Percentiles rank a stretch among this genome's conserved stretches.
Evolutionary conservation across 1,140 invertebrate genomes (phyloP).

Genomic region (Aphelenchoides avenae): DNA sequence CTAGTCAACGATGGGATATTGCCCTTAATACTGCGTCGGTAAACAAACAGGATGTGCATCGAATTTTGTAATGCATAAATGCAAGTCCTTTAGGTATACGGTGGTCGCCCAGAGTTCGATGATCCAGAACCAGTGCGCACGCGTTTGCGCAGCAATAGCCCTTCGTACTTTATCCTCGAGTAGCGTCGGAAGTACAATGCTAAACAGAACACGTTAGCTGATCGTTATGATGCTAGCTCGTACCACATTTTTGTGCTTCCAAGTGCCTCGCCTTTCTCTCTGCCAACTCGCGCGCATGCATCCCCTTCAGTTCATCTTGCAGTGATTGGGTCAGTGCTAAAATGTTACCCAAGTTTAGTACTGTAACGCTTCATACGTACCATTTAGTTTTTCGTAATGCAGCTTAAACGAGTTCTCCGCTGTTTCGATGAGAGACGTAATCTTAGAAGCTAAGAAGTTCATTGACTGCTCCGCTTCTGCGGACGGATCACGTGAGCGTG

Average conservation of each 20-base stretch:
- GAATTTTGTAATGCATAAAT: no score
- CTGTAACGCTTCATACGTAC: no score
- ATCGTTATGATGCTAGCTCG: conserved; percentile 2
- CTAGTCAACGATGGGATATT: no score
- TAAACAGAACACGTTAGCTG: background rate
- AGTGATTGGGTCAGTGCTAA: conserved; percentile 15
- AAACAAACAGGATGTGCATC: no score
- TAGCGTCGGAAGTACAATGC: conserved; percentile 18
- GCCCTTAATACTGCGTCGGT: no score
- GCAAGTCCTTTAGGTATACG: no score
- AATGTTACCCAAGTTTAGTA: no score
- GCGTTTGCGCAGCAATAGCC: no score
- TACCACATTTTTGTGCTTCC: conserved; percentile 24
- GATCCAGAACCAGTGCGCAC: no score
- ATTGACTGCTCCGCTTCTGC: conserved; percentile 23
- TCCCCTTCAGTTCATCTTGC: conserved; percentile 18
- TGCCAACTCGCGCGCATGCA: conserved; percentile 5
- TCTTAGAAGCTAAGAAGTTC: conserved; percentile 21
- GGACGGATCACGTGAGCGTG: conserved; percentile 5
- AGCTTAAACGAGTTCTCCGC: conserved; percentile 20
- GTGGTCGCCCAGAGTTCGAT: no score
- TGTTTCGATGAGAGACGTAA: conserved; percentile 24
- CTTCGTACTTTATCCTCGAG: background rate
- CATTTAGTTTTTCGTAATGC: conserved; percentile 22
- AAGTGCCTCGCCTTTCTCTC: conserved; percentile 10